These are phyloP conservation scores for Nothocercus julius DNA, from an alignment of 2,113 vertebrate species.

Conservation along the genomic window DNA sequence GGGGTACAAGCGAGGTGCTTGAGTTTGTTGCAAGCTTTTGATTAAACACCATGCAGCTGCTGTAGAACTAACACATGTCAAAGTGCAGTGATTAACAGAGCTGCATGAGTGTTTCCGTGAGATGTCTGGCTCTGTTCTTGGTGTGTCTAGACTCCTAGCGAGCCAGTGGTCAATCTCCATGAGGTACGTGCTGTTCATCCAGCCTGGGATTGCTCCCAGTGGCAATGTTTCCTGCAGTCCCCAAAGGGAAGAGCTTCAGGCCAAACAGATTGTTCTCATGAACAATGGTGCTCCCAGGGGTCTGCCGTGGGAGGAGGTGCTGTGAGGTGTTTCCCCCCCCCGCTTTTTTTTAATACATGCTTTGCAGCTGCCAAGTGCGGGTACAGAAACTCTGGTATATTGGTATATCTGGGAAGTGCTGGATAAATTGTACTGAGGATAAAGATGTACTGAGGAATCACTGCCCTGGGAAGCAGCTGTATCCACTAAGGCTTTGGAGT, in stretches of 20 bases:
- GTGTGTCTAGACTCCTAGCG: neutral
- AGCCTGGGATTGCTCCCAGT: neutral
- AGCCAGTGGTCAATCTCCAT: neutral
- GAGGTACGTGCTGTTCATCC: neutral
- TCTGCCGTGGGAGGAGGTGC: neutral
- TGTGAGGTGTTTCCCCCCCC: no score
- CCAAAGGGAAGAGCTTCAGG: neutral
- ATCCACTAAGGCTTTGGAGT: neutral
- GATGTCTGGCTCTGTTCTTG: neutral
- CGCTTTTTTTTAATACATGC: neutral
- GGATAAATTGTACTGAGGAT: neutral
- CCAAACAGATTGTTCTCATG: neutral
- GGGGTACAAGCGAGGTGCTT: neutral
- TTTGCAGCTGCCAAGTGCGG: neutral
- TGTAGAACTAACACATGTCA: neutral
- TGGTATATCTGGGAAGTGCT: neutral
- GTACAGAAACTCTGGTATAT: neutral
- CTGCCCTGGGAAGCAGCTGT: neutral
- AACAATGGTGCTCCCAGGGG: neutral
- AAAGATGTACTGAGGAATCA: neutral
- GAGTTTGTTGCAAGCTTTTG: neutral
- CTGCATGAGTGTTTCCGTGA: neutral
- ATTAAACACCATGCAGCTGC: neutral
- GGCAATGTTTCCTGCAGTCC: neutral
- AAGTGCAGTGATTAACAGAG: neutral